Evolutionary conservation across 1,140 invertebrate genomes (phyloP), one percentile per base, ranked within the genome.

Genomic region (Drosophila tropicalis): DNA sequence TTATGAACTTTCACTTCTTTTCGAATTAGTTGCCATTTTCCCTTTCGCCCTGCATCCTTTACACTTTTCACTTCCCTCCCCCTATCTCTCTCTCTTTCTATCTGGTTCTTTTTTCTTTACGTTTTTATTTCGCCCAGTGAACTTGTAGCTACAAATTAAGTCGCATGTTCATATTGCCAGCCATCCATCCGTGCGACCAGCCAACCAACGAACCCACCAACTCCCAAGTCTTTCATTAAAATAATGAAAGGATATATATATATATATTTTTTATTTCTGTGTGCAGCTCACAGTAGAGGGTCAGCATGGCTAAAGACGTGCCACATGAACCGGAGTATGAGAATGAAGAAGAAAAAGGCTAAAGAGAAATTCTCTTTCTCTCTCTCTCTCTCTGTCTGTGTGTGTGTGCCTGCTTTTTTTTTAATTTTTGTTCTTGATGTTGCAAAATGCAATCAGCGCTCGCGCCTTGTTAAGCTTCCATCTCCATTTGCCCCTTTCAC

Each of bases 221-320:
- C 22, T 17, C 36, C 12, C 60, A 32, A 62, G 60, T 47, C 60
- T 62, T 62, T 64, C 62, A 64, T 64, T 64, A 64, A 47, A 64
- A 54, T 54, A 64, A 64, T 64, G 41, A 64, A 29, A 47, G 62
- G 62, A 64, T 64, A 54, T 19, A 40, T 62, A 19, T 32, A 29
- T 29, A 29, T 29, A 29, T 29, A 6, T 17, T 54, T 19, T 54
- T 13, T 19, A 13, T 22, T 19, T 25, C 10, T 17, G 5, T 51
- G 6, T 54, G 19, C 12, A 60, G 17, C 22, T 25, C 36, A 57
- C 4, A 51, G 10, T 1, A 25, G 2, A 36, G 7, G 13, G 32
- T 4, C 7, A 47, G 44, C 44, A 47, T 9, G 44, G 44, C 15
- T 47, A 3, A 47, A 17, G 15, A 17, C 44, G 10, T 51, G 44